Evolutionary conservation across 2,888 invertebrate genomes (phyloP).

Genomic region (Autographa gamma): DNA sequence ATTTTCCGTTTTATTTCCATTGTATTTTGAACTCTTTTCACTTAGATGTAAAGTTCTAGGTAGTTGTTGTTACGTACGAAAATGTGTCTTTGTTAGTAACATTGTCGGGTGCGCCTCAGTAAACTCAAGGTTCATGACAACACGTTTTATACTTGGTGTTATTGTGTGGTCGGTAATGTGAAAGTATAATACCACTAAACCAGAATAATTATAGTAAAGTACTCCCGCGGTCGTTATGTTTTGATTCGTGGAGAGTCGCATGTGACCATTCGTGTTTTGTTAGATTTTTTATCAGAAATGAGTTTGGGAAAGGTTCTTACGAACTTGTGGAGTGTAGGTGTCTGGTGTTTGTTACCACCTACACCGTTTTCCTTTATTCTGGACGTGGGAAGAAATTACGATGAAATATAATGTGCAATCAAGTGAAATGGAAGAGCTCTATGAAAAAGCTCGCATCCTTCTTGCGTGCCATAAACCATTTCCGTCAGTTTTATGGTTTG

Average conservation of each 20-base stretch:
- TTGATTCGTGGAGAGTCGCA: slow-evolving; percentile 8
- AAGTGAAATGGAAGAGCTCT: slow-evolving; percentile 74
- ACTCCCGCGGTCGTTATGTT: not conserved
- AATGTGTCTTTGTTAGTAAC: slow-evolving; percentile 53
- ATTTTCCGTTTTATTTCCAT: slow-evolving; percentile 39
- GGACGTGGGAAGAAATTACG: slow-evolving; percentile 56
- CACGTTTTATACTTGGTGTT: slow-evolving; percentile 56
- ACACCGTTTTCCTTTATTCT: slow-evolving; percentile 32
- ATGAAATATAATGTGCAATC: slow-evolving; percentile 82
- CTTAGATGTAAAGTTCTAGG: slow-evolving; percentile 47
- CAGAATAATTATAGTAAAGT: slow-evolving; percentile 29
- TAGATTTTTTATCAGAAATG: slow-evolving; percentile 7
- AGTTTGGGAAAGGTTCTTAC: slow-evolving; percentile 2
- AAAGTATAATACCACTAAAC: slow-evolving; percentile 40
- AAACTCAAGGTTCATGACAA: slow-evolving; percentile 57
- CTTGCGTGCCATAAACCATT: slow-evolving; percentile 81
- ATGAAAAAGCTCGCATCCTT: slow-evolving; percentile 73
- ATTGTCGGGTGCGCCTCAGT: slow-evolving; percentile 52
- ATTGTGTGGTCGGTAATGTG: slow-evolving; percentile 48
- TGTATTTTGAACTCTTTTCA: slow-evolving; percentile 61
- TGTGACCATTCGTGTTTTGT: slow-evolving; percentile 4
- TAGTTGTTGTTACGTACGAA: slow-evolving; percentile 37
- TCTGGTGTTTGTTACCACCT: not conserved
- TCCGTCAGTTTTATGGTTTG: slow-evolving; percentile 72
- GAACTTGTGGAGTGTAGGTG: not conserved